Evolutionary conservation across 2,113 vertebrate genomes (phyloP).

Genomic region (Polyodon spathula): DNA sequence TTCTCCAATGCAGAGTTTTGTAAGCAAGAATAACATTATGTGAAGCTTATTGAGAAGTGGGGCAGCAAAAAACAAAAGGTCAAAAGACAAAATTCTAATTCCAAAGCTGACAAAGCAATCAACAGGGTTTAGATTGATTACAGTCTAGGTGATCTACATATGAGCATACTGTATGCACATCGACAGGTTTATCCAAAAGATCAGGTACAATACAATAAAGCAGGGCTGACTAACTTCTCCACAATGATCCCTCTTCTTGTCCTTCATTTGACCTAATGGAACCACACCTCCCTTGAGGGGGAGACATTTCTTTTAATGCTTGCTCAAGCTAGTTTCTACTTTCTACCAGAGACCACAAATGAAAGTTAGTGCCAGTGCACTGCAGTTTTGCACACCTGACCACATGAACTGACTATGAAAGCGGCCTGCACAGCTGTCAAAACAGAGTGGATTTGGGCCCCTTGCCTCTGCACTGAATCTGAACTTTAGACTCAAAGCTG

Average conservation of each 20-base stretch:
- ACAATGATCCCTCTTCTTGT: conserved; percentile 18
- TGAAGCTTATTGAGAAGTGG: too few relatives aligned
- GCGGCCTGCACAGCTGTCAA: conserved; percentile 13
- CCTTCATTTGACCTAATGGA: conserved; percentile 20
- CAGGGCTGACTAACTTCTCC: neutral
- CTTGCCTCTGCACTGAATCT: conserved; percentile 1
- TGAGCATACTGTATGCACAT: too few relatives aligned
- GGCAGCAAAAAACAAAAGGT: too few relatives aligned
- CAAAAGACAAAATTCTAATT: too few relatives aligned
- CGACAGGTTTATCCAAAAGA: too few relatives aligned
- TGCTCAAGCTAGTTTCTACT: neutral
- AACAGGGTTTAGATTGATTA: too few relatives aligned
- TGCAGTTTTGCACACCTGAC: conserved; percentile 11
- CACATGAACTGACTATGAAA: conserved; percentile 11
- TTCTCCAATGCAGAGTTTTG: too few relatives aligned
- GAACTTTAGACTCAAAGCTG: neutral
- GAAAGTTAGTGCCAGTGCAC: neutral
- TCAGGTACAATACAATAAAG: too few relatives aligned
- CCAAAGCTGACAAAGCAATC: too few relatives aligned
- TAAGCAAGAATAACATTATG: too few relatives aligned
- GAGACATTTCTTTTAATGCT: conserved; percentile 12
- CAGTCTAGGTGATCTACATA: too few relatives aligned
- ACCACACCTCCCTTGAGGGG: conserved; percentile 11
- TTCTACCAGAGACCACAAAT: neutral
- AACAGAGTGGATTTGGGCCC: conserved; percentile 2